These are phyloP conservation scores for Brachyptera putata DNA, from an alignment of 2,888 invertebrate genomes.

Conservation along the genomic window DNA sequence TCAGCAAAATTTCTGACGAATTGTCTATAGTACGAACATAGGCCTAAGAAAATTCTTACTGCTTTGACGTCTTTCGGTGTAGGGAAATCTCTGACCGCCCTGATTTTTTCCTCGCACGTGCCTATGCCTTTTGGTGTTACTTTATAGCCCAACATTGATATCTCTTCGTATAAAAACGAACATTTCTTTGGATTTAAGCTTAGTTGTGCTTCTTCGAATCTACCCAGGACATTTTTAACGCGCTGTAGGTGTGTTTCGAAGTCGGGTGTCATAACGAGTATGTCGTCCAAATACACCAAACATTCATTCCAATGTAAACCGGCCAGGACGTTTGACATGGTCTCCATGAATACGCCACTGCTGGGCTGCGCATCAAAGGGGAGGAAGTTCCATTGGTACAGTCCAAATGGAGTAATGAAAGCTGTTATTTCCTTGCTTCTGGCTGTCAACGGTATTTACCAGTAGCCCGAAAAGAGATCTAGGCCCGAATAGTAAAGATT, in stretches of 20 bases:
- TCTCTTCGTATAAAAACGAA: neutral
- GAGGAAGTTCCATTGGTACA: neutral
- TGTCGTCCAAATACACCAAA: neutral
- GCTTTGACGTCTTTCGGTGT: neutral
- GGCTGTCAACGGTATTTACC: neutral
- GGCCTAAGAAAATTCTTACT: neutral
- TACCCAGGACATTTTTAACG: neutral
- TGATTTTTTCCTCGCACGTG: neutral
- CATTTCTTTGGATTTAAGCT: neutral
- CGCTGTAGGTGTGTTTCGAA: neutral
- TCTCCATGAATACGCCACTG: neutral
- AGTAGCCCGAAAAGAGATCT: neutral
- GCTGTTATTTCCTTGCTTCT: neutral
- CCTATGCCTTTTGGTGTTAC: neutral
- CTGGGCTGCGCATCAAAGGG: neutral
- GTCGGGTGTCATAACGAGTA: neutral
- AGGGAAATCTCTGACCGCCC: neutral
- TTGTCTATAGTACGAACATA: neutral
- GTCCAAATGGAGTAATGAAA: neutral
- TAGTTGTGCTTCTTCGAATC: neutral
- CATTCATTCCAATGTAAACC: neutral
- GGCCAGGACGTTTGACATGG: neutral
- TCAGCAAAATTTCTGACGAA: neutral
- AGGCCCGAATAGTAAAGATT: neutral
- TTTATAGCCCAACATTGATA: conserved; percentile 4